Base-by-base conservation (phyloP, 2,888 invertebrate species). In the Lysandra coridon region DNA sequence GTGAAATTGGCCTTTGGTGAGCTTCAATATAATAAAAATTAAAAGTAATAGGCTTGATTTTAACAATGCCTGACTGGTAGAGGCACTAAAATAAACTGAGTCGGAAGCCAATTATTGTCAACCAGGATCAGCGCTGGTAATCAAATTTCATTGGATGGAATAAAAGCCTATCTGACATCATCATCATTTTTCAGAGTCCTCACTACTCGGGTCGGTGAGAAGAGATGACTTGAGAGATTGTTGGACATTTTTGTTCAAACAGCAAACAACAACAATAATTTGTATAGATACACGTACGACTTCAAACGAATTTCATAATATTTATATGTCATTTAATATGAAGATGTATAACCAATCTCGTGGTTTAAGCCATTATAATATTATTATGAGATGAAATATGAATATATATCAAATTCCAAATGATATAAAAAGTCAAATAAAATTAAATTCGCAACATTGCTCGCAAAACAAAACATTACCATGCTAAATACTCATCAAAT, bases 401-500 rank as follows among this genome's bases (percentile, higher is more conserved):
- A 64, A 12, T 30, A 69, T 33, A 37, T 6, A 69, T 14, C 6
- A 6, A 6, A 1, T 6, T 40, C 0, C 5, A 40, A 40, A 40
- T 12, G 33, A 69, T 33, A 37, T 37, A 37, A 69, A 69, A 69
- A 69, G 69, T 37, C 69, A 69, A 69, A 69, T 69, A 69, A 69
- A 69, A 69, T 33, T 69, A 33, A 69, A 69, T 69, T 69, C 69
- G 5, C 14, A 69, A 33, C 69, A 69, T 37, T 69, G 33, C 33
- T 5, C 1, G 17, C 17, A 69, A 49, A 69, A 69, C 69, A 69
- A 69, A 69, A 69, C 69, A 69, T 69, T 33, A 69, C 69, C 33
- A 69, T 69, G 69, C 69, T 69, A 69, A 69, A 69, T 69, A 69
- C 69, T 69, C 69, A 37, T 69, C 30, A 76, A 57, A 76, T 76